These are phyloP conservation scores for Mastigias papua DNA, from an alignment of 30 jellyfish, hydroid and myxozoan genomes.

Conservation along the genomic window DNA sequence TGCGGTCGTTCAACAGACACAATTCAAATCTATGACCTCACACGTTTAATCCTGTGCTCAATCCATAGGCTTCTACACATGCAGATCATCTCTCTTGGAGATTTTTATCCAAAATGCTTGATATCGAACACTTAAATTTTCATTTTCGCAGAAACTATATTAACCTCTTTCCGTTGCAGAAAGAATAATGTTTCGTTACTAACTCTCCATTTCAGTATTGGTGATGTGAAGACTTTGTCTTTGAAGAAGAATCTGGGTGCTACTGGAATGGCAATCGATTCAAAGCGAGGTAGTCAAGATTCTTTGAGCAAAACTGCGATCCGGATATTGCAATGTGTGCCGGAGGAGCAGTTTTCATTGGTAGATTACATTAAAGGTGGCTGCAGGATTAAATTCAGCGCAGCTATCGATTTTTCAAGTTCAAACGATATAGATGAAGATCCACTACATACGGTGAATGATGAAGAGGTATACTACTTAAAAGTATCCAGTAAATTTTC, in stretches of 20 bases:
- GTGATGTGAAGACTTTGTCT: conserved; percentile 74
- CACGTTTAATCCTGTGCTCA: too few species aligned
- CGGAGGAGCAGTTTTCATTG: conserved; percentile 71
- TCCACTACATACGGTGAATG: conserved; percentile 48
- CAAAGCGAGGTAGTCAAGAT: conserved; percentile 54
- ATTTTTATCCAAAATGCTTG: too few species aligned
- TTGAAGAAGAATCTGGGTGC: conserved; percentile 33
- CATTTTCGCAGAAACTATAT: too few species aligned
- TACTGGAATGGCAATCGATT: neutral
- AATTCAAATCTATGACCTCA: too few species aligned
- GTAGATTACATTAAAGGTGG: conserved; percentile 85
- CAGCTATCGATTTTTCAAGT: conserved; percentile 79
- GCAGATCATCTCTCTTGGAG: too few species aligned
- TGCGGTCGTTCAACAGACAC: too few species aligned
- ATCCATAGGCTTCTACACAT: too few species aligned
- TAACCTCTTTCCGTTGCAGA: too few species aligned
- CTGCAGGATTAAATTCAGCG: conserved; percentile 43
- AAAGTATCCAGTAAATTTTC: too few species aligned
- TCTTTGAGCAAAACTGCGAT: conserved; percentile 49
- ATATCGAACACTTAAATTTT: too few species aligned
- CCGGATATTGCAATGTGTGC: conserved; percentile 69
- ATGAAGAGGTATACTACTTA: conserved; percentile 14
- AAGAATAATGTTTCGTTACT: neutral
- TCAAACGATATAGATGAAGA: conserved; percentile 75
- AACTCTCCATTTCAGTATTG: conserved; percentile 25